Percentiles rank a stretch among this genome's conserved stretches.
phyloP scores from a whole-genome alignment of 92 coral and sea anemone species.

The Zoanthus solanderi region DNA sequence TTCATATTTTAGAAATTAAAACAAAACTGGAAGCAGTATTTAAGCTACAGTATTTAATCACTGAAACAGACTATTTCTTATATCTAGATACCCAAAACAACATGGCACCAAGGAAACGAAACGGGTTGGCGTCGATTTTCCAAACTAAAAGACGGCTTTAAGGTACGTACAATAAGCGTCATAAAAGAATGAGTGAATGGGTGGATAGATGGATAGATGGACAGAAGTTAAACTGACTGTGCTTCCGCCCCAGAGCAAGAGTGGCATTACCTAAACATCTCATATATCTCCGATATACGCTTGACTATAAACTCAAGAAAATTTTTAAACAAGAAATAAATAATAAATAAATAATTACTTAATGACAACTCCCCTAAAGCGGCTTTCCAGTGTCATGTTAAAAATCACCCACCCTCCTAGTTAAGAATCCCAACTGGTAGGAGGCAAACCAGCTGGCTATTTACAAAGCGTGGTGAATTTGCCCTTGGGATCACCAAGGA shows the following conservation, averaged over 20 bases:
- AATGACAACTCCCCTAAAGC: background rate
- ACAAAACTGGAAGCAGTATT: no score
- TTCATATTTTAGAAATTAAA: no score
- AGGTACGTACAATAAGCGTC: constrained; percentile 49
- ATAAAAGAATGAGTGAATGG: no score
- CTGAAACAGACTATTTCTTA: background rate
- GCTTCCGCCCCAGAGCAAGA: background rate
- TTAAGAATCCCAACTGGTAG: no score
- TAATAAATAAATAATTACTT: background rate
- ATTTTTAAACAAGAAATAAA: background rate
- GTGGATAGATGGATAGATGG: no score
- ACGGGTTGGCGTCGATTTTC: constrained; percentile 82
- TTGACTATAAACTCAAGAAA: background rate
- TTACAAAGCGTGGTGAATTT: no score
- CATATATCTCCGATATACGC: background rate
- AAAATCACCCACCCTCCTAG: no score
- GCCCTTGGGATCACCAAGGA: no score
- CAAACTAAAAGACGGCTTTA: constrained; percentile 67
- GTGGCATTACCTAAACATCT: background rate
- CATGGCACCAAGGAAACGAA: constrained; percentile 70
- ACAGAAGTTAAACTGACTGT: no score
- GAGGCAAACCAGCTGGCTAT: no score
- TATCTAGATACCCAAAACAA: constrained; percentile 74
- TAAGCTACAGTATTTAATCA: background rate
- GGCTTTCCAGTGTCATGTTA: no score